These are phyloP conservation scores for Tribolium freemani DNA, from an alignment of 2,888 invertebrate species.

Conservation along the genomic window DNA sequence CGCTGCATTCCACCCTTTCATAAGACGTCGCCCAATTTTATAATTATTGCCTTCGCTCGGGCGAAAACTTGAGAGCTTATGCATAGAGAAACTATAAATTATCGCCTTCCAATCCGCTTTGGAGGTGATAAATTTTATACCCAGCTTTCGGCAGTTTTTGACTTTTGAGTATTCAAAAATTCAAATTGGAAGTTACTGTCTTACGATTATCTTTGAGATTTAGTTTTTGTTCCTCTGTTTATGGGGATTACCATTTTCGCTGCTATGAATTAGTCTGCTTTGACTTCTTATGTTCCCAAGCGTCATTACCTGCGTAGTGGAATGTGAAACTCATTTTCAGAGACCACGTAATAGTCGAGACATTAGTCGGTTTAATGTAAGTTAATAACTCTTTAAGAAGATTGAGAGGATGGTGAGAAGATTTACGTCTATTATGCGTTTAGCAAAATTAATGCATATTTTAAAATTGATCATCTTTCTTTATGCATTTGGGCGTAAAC, in stretches of 20 bases:
- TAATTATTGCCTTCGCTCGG: slow-evolving; percentile 30
- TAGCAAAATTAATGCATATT: too few relatives aligned
- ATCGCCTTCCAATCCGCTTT: slow-evolving; percentile 18
- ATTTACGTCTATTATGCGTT: neutral
- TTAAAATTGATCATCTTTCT: too few relatives aligned
- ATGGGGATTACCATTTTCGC: slow-evolving; percentile 8
- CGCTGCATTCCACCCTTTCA: slow-evolving; percentile 28
- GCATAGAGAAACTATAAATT: slow-evolving; percentile 30
- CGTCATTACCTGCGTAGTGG: slow-evolving; percentile 26
- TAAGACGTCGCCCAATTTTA: slow-evolving; percentile 21
- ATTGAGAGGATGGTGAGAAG: slow-evolving; percentile 3
- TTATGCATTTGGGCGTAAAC: neutral
- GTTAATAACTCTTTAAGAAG: slow-evolving; percentile 24
- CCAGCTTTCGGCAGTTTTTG: neutral
- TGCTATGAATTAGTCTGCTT: slow-evolving; percentile 8
- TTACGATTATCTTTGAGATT: too few relatives aligned
- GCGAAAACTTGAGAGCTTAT: slow-evolving; percentile 30
- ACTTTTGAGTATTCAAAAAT: neutral
- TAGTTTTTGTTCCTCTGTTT: neutral
- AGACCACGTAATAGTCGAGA: slow-evolving; percentile 18
- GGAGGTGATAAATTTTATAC: neutral
- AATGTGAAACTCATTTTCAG: slow-evolving; percentile 22
- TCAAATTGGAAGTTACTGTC: too few relatives aligned
- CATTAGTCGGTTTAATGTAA: slow-evolving; percentile 17
- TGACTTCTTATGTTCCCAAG: slow-evolving; percentile 14